Evolutionary conservation across 1,140 invertebrate species (phyloP), one percentile per base, ranked within the genome.

Genomic region (Ruditapes philippinarum): DNA sequence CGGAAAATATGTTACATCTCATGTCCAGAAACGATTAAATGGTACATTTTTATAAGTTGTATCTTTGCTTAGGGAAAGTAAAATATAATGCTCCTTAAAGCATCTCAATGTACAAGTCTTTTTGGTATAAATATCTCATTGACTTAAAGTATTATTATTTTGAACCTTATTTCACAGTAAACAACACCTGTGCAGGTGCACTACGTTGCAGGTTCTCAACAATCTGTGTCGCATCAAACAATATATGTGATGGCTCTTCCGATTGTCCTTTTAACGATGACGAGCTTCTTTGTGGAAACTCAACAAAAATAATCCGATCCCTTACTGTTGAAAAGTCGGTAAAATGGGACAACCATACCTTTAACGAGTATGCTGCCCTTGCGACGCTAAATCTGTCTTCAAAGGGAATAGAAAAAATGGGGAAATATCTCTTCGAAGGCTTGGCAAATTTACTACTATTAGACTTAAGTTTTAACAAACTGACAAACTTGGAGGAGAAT

Each of bases 401-500:
- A 22, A n/a, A 22, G 4, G 51, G 51, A 19, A 54, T 54, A 22
- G 3, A 5, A 22, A 5, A 3, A 54, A 11, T 54, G 12, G 51
- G 22, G 22, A 19, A n/a, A 22, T 4, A 54, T 11, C 22, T 76
- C 5, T 49, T 76, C 25, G 0, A 45, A 28, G 45, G 25, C 14
- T 28, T 76, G 31, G 9, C 5, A 40, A 82, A 82, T 82, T 62
- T 65, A 42, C 60, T 82, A 1, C 0, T 36, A 0, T 36, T 82
- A 14, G 80, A 82, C 57, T 45, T 38, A 82, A 45, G 42, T 42
- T 11, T 68, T 28, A 82, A 82, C n/a, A 17, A 45, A 2, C 42
- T 82, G 0, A 22, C 5, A 17, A 28, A 45, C 28, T 82, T 7
- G 36, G 36, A 25, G 1, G 7, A 40, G 14, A 38, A 45, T 28